Base-by-base conservation (phyloP, 2,797 vertebrate species). In the Podargus strigoides region DNA sequence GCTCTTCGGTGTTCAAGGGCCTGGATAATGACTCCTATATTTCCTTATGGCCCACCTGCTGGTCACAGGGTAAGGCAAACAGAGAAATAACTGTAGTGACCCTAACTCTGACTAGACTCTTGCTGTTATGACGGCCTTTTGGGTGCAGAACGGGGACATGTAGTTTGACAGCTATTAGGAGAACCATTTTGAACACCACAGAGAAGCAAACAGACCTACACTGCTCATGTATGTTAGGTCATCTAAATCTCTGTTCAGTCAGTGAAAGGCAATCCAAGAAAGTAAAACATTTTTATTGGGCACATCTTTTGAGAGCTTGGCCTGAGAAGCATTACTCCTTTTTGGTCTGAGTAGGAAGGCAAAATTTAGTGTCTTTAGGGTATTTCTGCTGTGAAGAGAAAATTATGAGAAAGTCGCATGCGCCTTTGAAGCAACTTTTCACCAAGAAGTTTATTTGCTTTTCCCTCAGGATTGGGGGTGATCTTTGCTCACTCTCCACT, bases 321-420 rank as follows among this genome's bases (percentile, higher is more conserved):
- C 36, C 63, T 12, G 34, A 85, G 44, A 8, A 60, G 59, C 22
- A 26, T n/a, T 47, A 34, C 21, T 69, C 15, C n/a, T 69, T 47
- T 88, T 34, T 56, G 36, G 41, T 14, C n/a, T 55, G 46, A 82
- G 63, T 1, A 3, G 30, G 37, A 86, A 94, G 77, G n/a, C 58
- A 89, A 85, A 76, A 76, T 37, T 63, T 36, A 84, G 62, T 14
- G 22, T 76, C 67, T 74, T 76, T 34, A 73, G 20, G 36, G 52
- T 76, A 92, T 66, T 90, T 87, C 42, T 55, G 18, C 26, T 58
- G 50, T 21, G 80, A 80, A 80, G 44, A 85, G 16, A 89, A 94
- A 85, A 63, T 0, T 0, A 70, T 56, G 23, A 91, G 44, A 47
- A 90, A 74, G 52, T 17, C 2, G 1, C 7, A 3, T 9, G 7